Evolutionary conservation across 2,888 invertebrate genomes (phyloP).

Genomic region (Brachypalpus laphriformis): DNA sequence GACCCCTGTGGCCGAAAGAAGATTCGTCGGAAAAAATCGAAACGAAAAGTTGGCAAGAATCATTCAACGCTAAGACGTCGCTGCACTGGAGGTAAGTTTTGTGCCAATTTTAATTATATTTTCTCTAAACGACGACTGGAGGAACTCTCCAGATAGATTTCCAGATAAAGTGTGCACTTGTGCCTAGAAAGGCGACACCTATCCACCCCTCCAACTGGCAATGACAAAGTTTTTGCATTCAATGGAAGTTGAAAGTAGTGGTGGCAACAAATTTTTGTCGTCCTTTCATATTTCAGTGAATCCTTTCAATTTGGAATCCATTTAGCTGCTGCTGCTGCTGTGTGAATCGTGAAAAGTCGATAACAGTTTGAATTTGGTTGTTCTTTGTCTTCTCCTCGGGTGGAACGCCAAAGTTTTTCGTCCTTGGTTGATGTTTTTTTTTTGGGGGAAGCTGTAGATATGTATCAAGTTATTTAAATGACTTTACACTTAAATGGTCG

Average conservation of each 20-base stretch:
- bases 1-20: constrained; percentile 70
- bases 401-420: constrained; percentile 35
- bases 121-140: neutral
- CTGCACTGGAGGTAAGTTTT: constrained; percentile 74
- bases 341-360: constrained; percentile 35
- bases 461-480: constrained; percentile 26
- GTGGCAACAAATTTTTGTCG: neutral
- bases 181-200: constrained; percentile 34
- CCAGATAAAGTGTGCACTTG: constrained; percentile 44
- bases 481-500: constrained; percentile 23
- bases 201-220: neutral
- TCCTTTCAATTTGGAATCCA: constrained; percentile 44
- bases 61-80: constrained; percentile 76
- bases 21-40: constrained; percentile 75
- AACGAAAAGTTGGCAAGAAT: constrained; percentile 76
- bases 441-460: constrained; percentile 3
- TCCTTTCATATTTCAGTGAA: constrained; percentile 28
- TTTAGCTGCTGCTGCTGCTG: neutral
- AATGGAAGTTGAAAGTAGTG: constrained; percentile 13
- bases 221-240: constrained; percentile 44
- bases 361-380: constrained; percentile 38
- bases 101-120: constrained; percentile 31
- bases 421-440: neutral
- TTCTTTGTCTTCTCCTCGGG: constrained; percentile 1
- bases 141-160: constrained; percentile 13